A percentile compares a stretch with the other conserved stretches of the same genome.
These are phyloP conservation scores for Melanerpes formicivorus DNA, from an alignment of 2,113 vertebrate genomes.

Conservation along the genomic window DNA sequence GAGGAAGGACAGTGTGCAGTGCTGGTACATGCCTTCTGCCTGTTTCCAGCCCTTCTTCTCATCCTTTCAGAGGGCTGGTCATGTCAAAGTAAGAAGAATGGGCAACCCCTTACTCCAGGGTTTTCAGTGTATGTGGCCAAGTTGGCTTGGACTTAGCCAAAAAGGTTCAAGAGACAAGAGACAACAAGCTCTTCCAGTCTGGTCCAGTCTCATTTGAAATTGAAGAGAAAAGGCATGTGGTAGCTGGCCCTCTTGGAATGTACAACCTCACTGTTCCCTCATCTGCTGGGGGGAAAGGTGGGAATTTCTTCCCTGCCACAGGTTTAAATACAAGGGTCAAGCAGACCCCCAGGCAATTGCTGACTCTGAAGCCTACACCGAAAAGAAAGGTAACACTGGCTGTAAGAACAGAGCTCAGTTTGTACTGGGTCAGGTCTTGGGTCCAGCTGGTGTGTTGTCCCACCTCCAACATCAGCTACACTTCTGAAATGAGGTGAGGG, in stretches of 20 bases:
- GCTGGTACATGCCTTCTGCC: background rate
- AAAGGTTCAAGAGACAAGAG: too few relatives aligned
- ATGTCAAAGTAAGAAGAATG: background rate
- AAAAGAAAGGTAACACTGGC: accelerated
- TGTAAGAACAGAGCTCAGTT: background rate
- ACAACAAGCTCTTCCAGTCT: background rate
- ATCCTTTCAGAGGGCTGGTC: background rate
- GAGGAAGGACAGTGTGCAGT: background rate
- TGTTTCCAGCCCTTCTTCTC: constrained; percentile 50
- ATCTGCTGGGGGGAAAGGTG: accelerated
- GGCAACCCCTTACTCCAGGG: background rate
- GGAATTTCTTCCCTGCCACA: background rate
- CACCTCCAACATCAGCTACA: background rate
- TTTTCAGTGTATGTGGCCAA: background rate
- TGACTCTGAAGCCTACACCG: background rate
- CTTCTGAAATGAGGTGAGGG: background rate
- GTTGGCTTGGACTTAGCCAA: background rate
- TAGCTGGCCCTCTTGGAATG: accelerated
- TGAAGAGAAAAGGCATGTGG: background rate
- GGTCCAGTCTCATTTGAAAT: background rate
- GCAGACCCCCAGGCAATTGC: accelerated
- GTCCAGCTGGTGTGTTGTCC: background rate
- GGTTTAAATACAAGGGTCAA: background rate
- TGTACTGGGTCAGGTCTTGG: background rate
- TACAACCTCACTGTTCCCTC: accelerated